A percentile compares a stretch with the other conserved stretches of the same genome.
Conservation (phyloP, 1,140 invertebrate species). For the Drosophila repletoides region DNA sequence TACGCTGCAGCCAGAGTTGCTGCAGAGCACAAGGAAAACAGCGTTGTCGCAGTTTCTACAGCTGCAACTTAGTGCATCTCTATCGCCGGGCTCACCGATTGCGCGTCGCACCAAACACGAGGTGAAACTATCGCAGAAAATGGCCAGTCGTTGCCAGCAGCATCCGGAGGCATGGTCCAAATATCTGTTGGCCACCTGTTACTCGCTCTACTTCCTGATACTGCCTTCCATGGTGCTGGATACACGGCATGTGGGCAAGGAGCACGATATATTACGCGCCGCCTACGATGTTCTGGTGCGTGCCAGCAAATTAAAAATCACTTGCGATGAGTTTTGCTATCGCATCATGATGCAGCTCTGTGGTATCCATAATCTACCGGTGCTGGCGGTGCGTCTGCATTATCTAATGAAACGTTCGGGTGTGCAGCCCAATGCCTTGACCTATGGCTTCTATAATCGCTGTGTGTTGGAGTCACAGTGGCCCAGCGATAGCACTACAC, state of each 20-base stretch:
- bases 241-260: conserved; percentile 84
- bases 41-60: conserved; percentile 79
- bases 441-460: conserved; percentile 93
- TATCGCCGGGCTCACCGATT: conserved; percentile 92
- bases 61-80: conserved; percentile 82
- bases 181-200: conserved; percentile 93
- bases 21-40: conserved; percentile 82
- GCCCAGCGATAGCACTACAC: conserved; percentile 93
- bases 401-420: conserved; percentile 97
- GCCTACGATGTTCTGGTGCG: conserved; percentile 94
- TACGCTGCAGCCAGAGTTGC: conserved; percentile 83
- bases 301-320: conserved; percentile 91
- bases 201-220: conserved; percentile 98
- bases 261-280: conserved; percentile 89
- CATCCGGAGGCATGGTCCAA: conserved; percentile 95
- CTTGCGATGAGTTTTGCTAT: conserved; percentile 98
- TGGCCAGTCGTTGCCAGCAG: conserved; percentile 90
- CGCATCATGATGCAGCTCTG: conserved; percentile 99
- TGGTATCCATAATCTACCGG: conserved; percentile 95
- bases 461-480: conserved; percentile 96
- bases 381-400: conserved; percentile 96
- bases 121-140: conserved; percentile 94
- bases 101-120: conserved; percentile 97
- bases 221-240: conserved; percentile 90
- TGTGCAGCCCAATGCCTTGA: conserved; percentile 98